Base-by-base conservation (phyloP, 2,888 invertebrate species). In the Quadroppia sp. region DNA sequence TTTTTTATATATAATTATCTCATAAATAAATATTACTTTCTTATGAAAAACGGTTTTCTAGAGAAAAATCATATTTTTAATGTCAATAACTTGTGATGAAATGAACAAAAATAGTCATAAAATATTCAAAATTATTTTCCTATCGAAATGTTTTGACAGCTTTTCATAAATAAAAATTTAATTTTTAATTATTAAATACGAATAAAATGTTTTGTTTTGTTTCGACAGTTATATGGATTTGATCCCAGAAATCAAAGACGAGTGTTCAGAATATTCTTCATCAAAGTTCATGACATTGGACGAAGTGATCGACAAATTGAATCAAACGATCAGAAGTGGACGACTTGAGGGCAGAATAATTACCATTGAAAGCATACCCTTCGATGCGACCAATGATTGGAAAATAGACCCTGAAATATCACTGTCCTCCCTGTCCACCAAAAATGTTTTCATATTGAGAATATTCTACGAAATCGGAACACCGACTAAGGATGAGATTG, bases 371-470 rank as follows among this genome's bases (percentile, higher is more conserved):
- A 74, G 67, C 50, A 25, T 74, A 23, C 20, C 15, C 4, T 74
- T 69, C 40, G 75, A 75, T 25, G 75, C 75, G 1, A 70, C 23
- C n/a, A 40, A 59, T 20, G 74, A 75, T 32, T 75, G 75, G 75
- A 74, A 73, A 74, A 70, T 75, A 23, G 61, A 74, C 30, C 30
- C 75, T 28, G 75, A 75, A 67, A 30, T 28, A 15, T 64, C 75
- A 28, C 53, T 75, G 15, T 75, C 75, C 2, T 56, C 40, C 7
- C 56, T 75, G 36, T 73, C 73, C 2, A 75, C 30, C 15, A 75
- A 75, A 71, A 75, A 71, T 67, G 20, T 75, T 23, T 73, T 73
- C 45, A 73, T 75, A 42, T 28, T 75, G 6, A 61, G 75, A 56
- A 56, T 75, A 13, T 75, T 75, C 40, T 73, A 73, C 25, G 70